phyloP scores from a whole-genome alignment of 2,888 invertebrate genomes.

The Hypena proboscidalis region DNA sequence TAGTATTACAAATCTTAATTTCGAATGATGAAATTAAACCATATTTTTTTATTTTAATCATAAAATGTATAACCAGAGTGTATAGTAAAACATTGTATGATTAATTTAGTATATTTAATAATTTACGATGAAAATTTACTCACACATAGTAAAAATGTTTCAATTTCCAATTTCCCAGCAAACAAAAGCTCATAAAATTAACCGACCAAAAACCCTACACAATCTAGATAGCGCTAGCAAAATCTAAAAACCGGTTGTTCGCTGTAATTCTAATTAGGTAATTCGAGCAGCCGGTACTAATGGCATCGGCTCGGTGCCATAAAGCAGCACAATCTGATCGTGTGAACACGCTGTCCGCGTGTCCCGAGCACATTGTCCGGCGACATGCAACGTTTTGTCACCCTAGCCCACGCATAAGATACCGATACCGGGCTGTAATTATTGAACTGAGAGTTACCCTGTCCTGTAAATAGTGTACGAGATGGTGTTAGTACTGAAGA shows the following conservation, averaged over 20 bases:
- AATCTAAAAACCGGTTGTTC: conserved; percentile 61
- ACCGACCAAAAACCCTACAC: conserved; percentile 36
- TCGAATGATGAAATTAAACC: too few species aligned
- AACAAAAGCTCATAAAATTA: conserved; percentile 25
- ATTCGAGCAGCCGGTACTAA: conserved; percentile 75
- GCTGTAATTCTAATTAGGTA: conserved; percentile 83
- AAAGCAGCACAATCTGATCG: conserved; percentile 80
- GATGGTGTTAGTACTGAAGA: conserved; percentile 15
- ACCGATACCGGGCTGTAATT: conserved; percentile 44
- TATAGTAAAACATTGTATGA: too few species aligned
- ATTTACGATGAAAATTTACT: too few species aligned
- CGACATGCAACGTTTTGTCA: conserved; percentile 83
- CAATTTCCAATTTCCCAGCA: not conserved
- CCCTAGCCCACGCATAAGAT: conserved; percentile 67
- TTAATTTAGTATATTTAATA: too few species aligned
- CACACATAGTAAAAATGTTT: too few species aligned
- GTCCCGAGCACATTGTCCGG: conserved; percentile 69
- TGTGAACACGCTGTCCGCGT: conserved; percentile 79
- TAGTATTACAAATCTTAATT: too few species aligned
- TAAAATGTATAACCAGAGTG: too few species aligned
- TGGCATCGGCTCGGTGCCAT: conserved; percentile 72
- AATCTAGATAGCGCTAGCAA: conserved; percentile 55
- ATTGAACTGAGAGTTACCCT: conserved; percentile 40
- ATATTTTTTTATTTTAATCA: too few species aligned
- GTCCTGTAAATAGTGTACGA: conserved; percentile 31